phyloP scores from a whole-genome alignment of 1,140 invertebrate species.

The Solen grandis region DNA sequence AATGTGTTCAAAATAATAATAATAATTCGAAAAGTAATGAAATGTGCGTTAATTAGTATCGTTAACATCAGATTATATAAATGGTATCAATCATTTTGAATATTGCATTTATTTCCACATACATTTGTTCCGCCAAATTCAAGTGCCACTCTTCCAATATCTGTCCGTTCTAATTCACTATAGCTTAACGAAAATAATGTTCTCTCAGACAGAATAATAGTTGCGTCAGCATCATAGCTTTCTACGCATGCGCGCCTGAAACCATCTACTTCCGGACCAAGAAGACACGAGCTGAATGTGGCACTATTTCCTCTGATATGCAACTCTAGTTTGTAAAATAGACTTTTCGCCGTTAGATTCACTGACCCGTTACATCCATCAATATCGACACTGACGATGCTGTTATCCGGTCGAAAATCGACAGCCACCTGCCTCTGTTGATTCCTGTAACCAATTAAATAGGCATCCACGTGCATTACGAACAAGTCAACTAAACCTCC shows the following conservation, averaged over 20 bases:
- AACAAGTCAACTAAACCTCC: slow-evolving; percentile 64
- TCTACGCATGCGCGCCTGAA: slow-evolving; percentile 66
- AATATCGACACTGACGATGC: slow-evolving; percentile 29
- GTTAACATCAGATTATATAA: too few species aligned
- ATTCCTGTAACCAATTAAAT: slow-evolving; percentile 69
- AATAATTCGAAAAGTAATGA: too few species aligned
- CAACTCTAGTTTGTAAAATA: slow-evolving; percentile 52
- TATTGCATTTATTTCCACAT: slow-evolving; percentile 59
- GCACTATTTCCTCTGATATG: slow-evolving; percentile 12
- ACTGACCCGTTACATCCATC: slow-evolving; percentile 65
- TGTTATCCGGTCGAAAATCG: slow-evolving; percentile 67
- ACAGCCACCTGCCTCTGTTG: slow-evolving; percentile 52
- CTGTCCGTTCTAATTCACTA: slow-evolving; percentile 57
- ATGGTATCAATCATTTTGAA: too few species aligned
- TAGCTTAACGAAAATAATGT: slow-evolving; percentile 8
- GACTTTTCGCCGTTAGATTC: slow-evolving; percentile 52
- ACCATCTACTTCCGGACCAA: slow-evolving; percentile 63
- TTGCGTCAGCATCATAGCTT: slow-evolving; percentile 64
- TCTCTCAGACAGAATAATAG: slow-evolving; percentile 53
- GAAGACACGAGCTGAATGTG: slow-evolving; percentile 66
- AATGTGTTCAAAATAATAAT: too few species aligned
- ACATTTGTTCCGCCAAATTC: slow-evolving; percentile 71
- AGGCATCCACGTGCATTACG: slow-evolving; percentile 55
- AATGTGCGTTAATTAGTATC: too few species aligned
- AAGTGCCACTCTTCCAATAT: slow-evolving; percentile 56